A percentile compares a stretch with the other conserved stretches of the same genome.
These are phyloP conservation scores for Deroptyus accipitrinus DNA, from an alignment of 2,113 vertebrate genomes.

Conservation along the genomic window DNA sequence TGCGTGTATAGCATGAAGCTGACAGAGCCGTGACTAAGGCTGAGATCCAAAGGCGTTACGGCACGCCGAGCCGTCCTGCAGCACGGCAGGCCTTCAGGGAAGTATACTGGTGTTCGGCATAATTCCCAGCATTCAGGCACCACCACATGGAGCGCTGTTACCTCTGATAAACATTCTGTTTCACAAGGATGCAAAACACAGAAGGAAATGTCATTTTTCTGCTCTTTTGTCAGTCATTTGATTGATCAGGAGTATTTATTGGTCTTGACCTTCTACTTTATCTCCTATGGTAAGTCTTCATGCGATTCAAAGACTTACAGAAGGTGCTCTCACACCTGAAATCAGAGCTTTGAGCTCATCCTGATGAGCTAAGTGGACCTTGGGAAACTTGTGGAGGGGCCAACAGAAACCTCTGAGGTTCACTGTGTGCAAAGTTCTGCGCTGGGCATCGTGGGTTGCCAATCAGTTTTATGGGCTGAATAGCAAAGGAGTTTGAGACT, in stretches of 20 bases:
- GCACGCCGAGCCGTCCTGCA: background rate
- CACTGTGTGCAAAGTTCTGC: background rate
- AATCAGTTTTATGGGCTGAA: background rate
- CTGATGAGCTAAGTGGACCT: background rate
- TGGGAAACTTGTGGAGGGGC: background rate
- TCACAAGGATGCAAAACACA: background rate
- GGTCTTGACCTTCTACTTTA: background rate
- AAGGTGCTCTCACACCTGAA: background rate
- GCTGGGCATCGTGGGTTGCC: rapidly evolving
- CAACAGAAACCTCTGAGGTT: background rate
- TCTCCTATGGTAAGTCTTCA: background rate
- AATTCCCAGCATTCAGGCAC: background rate
- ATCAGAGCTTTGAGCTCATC: background rate
- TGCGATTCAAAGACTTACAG: background rate
- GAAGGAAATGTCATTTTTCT: background rate
- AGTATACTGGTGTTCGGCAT: rapidly evolving
- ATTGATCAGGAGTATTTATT: background rate
- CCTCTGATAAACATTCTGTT: background rate
- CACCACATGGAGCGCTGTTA: background rate
- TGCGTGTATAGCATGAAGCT: rapidly evolving
- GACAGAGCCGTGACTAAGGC: background rate
- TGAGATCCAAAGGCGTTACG: background rate
- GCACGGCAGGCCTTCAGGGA: too few species aligned
- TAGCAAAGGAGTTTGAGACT: background rate
- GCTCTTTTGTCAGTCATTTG: background rate